These are phyloP conservation scores for Pandemis cinnamomeana DNA, from an alignment of 2,888 invertebrate species.

Conservation along the genomic window DNA sequence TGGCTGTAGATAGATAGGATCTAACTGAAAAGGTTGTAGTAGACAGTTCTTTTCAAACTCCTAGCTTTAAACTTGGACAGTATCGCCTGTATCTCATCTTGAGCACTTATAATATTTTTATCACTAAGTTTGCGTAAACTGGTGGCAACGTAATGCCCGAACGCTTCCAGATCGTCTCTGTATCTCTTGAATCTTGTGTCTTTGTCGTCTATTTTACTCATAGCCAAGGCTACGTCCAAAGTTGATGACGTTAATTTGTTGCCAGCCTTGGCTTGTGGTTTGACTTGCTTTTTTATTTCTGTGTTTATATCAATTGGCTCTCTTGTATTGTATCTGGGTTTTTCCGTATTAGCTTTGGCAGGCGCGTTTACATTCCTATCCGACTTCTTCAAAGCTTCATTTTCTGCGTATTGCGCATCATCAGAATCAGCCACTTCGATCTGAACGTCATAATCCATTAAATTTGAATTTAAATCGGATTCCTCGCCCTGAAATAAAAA, in stretches of 20 bases:
- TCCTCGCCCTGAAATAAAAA: too few species aligned
- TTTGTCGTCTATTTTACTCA: neutral
- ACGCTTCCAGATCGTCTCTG: neutral
- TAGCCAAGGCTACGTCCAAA: neutral
- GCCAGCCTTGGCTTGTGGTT: neutral
- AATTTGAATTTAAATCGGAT: too few species aligned
- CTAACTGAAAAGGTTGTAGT: neutral
- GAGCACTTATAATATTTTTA: neutral
- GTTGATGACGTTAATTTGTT: neutral
- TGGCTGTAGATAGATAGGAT: too few species aligned
- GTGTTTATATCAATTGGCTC: neutral
- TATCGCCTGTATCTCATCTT: neutral
- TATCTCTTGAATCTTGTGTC: neutral
- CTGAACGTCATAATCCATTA: too few species aligned
- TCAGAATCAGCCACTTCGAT: too few species aligned
- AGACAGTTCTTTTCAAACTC: neutral
- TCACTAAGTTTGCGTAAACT: neutral
- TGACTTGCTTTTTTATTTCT: too few species aligned
- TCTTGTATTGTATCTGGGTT: neutral
- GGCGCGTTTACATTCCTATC: too few species aligned
- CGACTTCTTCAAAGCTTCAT: too few species aligned
- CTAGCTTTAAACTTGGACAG: neutral
- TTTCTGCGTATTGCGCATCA: too few species aligned
- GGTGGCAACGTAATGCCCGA: neutral
- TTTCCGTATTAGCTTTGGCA: too few species aligned